Percentiles rank a stretch among this genome's conserved stretches.
These are phyloP conservation scores for Amniataba percoides DNA, from an alignment of 2,797 vertebrate genomes.

Conservation along the genomic window DNA sequence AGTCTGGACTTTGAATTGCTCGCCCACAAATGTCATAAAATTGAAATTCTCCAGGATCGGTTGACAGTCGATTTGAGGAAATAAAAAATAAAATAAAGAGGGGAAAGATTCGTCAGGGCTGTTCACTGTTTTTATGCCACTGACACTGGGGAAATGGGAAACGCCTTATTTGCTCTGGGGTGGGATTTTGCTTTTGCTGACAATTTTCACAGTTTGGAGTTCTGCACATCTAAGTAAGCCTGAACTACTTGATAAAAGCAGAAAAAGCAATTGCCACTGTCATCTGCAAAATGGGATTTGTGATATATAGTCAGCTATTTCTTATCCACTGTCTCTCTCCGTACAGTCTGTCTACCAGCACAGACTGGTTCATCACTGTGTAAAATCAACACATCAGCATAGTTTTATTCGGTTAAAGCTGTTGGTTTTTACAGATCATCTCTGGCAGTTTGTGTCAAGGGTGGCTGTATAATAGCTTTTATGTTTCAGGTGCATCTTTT, in stretches of 20 bases:
- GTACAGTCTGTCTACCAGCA: conserved; percentile 40
- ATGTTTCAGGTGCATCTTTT: conserved; percentile 31
- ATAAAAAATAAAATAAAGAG: conserved; percentile 30
- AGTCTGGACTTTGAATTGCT: conserved; percentile 61
- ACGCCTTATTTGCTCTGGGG: conserved; percentile 64
- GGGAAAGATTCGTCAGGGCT: conserved; percentile 59
- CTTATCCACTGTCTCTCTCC: conserved; percentile 46
- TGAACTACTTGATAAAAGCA: conserved; percentile 65
- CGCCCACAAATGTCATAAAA: conserved; percentile 59
- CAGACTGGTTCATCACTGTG: conserved; percentile 20
- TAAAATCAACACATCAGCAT: conserved; percentile 30
- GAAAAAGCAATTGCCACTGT: conserved; percentile 60
- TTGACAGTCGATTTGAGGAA: conserved; percentile 67
- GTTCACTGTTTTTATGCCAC: conserved; percentile 60
- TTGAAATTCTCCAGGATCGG: conserved; percentile 66
- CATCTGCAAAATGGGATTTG: conserved; percentile 66
- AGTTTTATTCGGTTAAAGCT: conserved; percentile 34
- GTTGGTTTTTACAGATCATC: conserved; percentile 26
- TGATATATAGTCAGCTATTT: conserved; percentile 49
- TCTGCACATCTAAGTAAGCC: conserved; percentile 57
- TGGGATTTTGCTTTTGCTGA: conserved; percentile 67
- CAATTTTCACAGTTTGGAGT: conserved; percentile 72
- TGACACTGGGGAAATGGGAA: conserved; percentile 69
- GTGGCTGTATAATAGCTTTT: conserved; percentile 37
- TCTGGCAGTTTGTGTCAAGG: conserved; percentile 42